Evolutionary conservation across 1,140 invertebrate species (phyloP), one percentile per base, ranked within the genome.

Genomic region (Trachymyrmex cornetzi): DNA sequence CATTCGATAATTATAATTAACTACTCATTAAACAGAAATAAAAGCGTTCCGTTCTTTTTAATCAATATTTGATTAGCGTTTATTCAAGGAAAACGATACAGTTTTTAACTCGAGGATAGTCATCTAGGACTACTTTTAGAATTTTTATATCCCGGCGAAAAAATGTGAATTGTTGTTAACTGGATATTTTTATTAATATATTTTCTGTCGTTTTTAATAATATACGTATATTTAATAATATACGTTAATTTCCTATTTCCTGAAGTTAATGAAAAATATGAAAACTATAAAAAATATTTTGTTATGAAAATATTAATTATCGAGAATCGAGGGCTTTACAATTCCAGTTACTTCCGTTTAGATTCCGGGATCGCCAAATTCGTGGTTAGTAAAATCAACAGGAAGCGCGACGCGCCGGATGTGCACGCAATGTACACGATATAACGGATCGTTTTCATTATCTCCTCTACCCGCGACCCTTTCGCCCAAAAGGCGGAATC

Each of bases 361-460:
- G n/a, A 63, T n/a, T 30, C 2, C 55, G 74, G 34, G 11, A 77
- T 64, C 59, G 30, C 38, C 30, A n/a, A 69, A 81, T 38, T 80
- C 24, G 38, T 22, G 38, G 24, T 61, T 82, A 74, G 44, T 61
- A 84, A 84, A 84, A 66, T 85, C 57, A 57, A 63, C 64, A 66
- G 61, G 19, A 50, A 71, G 53, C 14, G 80, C 57, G 86, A 77
- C 55, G 71, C 50, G 19, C 30, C 64, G 82, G 80, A 77, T 67
- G 75, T 79, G 64, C 38, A n/a, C 64, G 9, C 24, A 48, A 79
- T 80, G 48, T 80, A 53, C 53, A 22, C 48, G 72, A 64, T 88
- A 75, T 92, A 92, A 92, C 91, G 67, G 92, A 92, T 92, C 79
- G 87, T 90, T 92, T 92, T 91, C 91, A 92, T 92, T 92, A 92